phyloP scores from a whole-genome alignment of 2,797 vertebrate genomes.

The Artibeus jamaicensis region DNA sequence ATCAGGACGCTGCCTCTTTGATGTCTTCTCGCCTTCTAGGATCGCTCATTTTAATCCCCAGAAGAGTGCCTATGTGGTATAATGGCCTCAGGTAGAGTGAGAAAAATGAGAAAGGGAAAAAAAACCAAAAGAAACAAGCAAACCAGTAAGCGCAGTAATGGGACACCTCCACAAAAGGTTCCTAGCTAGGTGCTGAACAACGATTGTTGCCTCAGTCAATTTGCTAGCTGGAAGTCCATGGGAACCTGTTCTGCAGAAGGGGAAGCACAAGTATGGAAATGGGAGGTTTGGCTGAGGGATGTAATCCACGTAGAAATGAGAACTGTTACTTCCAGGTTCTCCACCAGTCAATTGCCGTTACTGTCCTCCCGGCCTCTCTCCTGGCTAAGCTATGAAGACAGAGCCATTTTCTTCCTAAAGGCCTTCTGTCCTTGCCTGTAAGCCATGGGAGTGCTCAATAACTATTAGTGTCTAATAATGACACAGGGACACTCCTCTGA shows the following conservation, averaged over 20 bases:
- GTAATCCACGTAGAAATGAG: background rate
- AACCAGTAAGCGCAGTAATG: background rate
- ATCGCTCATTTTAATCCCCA: background rate
- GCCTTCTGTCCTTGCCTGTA: conserved; percentile 9
- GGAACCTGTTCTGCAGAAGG: background rate
- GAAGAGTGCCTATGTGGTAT: background rate
- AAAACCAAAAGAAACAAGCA: background rate
- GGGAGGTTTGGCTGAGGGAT: background rate
- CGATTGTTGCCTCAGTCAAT: background rate
- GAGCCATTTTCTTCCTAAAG: conserved; percentile 53
- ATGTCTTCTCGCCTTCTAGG: background rate
- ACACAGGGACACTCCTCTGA: conserved; percentile 53
- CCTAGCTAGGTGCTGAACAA: background rate
- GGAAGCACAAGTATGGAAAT: background rate
- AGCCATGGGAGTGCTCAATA: conserved; percentile 50
- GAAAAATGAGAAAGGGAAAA: background rate
- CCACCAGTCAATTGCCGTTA: background rate
- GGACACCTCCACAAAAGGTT: background rate
- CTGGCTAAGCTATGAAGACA: background rate
- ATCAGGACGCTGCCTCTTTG: background rate
- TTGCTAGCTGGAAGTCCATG: background rate
- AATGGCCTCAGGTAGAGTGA: background rate
- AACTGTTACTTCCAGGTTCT: background rate
- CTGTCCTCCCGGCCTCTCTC: background rate
- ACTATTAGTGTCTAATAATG: conserved; percentile 62